A percentile compares a stretch with the other conserved stretches of the same genome.
Evolutionary conservation across 2,888 invertebrate genomes (phyloP).

Genomic region (Pterobdella sp.): DNA sequence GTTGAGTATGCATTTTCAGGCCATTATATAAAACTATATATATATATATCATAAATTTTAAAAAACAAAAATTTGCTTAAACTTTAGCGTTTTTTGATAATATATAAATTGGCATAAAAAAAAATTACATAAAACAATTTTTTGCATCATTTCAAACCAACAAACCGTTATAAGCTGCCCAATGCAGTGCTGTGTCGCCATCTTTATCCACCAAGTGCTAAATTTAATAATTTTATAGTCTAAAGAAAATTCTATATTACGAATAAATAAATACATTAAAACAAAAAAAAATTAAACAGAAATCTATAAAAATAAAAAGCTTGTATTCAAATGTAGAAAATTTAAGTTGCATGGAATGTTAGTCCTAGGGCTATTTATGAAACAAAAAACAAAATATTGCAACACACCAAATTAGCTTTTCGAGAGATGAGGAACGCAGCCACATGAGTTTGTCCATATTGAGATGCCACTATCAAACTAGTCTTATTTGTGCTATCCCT

Average conservation of each 20-base stretch:
- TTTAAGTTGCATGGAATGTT: too few relatives aligned
- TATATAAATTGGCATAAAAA: neutral
- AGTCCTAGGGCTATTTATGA: too few relatives aligned
- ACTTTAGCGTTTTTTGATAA: neutral
- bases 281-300: neutral
- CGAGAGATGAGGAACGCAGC: slow-evolving; percentile 81
- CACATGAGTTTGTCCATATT: slow-evolving; percentile 82
- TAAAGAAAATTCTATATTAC: too few relatives aligned
- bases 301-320: too few relatives aligned
- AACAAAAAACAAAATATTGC: neutral
- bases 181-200: slow-evolving; percentile 83
- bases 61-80: neutral
- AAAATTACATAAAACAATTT: neutral
- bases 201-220: slow-evolving; percentile 75
- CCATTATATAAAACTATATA: too few relatives aligned
- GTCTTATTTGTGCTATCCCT: slow-evolving; percentile 81
- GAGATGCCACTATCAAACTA: slow-evolving; percentile 76
- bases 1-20: too few relatives aligned
- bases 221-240: too few relatives aligned
- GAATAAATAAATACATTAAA: too few relatives aligned
- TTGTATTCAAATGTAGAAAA: too few relatives aligned
- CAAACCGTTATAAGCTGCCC: slow-evolving; percentile 80
- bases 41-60: too few relatives aligned
- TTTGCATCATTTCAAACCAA: neutral
- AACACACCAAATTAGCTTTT: slow-evolving; percentile 62